Evolutionary conservation across 2,888 invertebrate species (phyloP), one percentile per base, ranked within the genome.

Genomic region (Megamerina dolium): DNA sequence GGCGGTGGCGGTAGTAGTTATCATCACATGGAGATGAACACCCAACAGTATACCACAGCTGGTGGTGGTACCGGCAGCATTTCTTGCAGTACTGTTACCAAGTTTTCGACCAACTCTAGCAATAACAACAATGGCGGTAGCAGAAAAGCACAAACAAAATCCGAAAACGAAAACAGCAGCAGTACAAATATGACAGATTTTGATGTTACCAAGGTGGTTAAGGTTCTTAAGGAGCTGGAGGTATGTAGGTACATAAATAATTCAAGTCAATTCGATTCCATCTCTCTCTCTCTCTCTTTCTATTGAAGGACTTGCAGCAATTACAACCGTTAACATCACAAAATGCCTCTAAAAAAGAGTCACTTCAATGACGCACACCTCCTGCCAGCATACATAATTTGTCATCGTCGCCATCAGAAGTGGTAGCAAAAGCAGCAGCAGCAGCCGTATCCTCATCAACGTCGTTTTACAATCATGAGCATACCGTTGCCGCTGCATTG

Each of bases 191-290:
- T 43, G 17, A 43, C 48, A n/a, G 62, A 57, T 35, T 50, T 62
- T 35, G 74, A 75, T 50, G 73, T 74, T 32, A 71, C 69, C 45
- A 72, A 72, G 56, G 72, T 74, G 16, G 74, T 74, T 70, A 74
- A 73, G 46, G 69, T 71, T 43, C 58, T 75, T 31, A 73, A 73
- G 52, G 73, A 70, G 35, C 58, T 75, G 32, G 73, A 74, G 51
- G 73, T 61, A 53, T 45, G 53, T 45, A n/a, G n/a, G n/a, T n/a
- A n/a, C n/a, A n/a, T n/a, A n/a, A n/a, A n/a, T n/a, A n/a, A n/a
- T n/a, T n/a, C n/a, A n/a, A n/a, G n/a, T n/a, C n/a, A n/a, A n/a
- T n/a, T n/a, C n/a, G n/a, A n/a, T n/a, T n/a, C n/a, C n/a, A n/a
- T n/a, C n/a, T n/a, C n/a, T n/a, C n/a, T n/a, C n/a, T n/a, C n/a